Evolutionary conservation across 2,113 vertebrate genomes (phyloP), one percentile per base, ranked within the genome.

Genomic region (Sterrhoptilus dennistouni): DNA sequence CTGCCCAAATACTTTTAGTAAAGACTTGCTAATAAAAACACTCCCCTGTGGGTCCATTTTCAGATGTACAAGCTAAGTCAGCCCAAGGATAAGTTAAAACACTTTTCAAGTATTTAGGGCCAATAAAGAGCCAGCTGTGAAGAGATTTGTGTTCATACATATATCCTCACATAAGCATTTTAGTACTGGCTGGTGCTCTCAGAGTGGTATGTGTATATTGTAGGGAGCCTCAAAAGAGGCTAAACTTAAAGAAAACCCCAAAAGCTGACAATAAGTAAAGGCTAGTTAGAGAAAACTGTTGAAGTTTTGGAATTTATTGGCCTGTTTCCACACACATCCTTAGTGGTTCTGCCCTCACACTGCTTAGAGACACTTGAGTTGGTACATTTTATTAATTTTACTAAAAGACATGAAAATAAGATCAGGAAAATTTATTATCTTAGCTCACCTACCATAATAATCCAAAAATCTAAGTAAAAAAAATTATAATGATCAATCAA

Each of bases 11-110:
- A 80, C 47, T n/a, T 90, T 85, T 38, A 59, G n/a, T 61, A 74
- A 83, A 83, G 45, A 74, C 35, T 83, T 77, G n/a, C 66, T 91
- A 96, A 95, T 74, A 86, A 83, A 91, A 94, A 88, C 52, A 70
- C 47, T 93, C 33, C 59, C 57, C 14, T 74, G 82, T 90, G 94
- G 88, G 82, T 90, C 71, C 66, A 59, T 85, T 82, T 94, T 83
- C 87, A 94, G 74, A 85, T 27, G 33, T 20, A 87, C 59, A 76
- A 87, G 20, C 61, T 57, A 79, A 79, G 89, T 45, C 81, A 82
- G 57, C 8, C 49, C 0, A 0, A 79, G 23, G 17, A 49, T 13
- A 85, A 70, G 12, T 69, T 72, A 82, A 85, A 84, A 84, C 42
- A 54, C 63, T 77, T 87, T 66, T 63, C 35, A 72, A 66, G 14